Percentiles rank a stretch among this genome's conserved stretches.
phyloP scores from a whole-genome alignment of 2,888 invertebrate species.

The Rhyacophila evoluta region DNA sequence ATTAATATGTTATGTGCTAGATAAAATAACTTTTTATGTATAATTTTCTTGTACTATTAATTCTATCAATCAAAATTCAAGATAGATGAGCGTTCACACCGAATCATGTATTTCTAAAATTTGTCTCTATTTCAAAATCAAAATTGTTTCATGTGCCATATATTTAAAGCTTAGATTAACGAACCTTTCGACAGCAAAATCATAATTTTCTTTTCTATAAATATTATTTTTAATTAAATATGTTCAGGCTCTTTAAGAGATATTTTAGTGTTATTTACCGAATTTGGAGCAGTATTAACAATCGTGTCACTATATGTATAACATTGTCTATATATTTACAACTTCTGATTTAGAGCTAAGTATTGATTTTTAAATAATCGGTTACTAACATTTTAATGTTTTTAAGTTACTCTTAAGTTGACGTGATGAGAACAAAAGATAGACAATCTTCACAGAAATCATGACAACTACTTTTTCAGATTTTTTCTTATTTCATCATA shows the following conservation, averaged over 20 bases:
- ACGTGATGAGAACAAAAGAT: no score
- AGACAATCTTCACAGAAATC: no score
- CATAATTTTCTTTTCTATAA: not conserved
- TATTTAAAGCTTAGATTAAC: constrained; percentile 37
- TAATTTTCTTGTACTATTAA: constrained; percentile 25
- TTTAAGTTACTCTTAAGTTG: not conserved
- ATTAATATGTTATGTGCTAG: constrained; percentile 50
- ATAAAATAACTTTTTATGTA: constrained; percentile 37
- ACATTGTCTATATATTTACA: constrained; percentile 23
- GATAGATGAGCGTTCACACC: constrained; percentile 26
- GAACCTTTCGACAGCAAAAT: constrained; percentile 28
- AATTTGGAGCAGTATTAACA: constrained; percentile 38
- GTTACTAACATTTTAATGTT: not conserved
- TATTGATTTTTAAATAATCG: constrained; percentile 19
- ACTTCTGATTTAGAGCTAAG: constrained; percentile 10
- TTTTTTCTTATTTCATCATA: no score
- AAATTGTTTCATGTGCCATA: constrained; percentile 47
- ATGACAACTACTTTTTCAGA: no score
- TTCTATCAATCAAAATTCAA: constrained; percentile 38
- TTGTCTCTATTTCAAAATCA: constrained; percentile 23
- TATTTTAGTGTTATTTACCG: constrained; percentile 30
- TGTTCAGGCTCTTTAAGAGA: constrained; percentile 33
- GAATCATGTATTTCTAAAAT: constrained; percentile 28
- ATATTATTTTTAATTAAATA: constrained; percentile 13
- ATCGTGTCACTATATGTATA: constrained; percentile 1